Conservation (phyloP, 2,888 invertebrate species). For the Ptychoptera albimana region DNA sequence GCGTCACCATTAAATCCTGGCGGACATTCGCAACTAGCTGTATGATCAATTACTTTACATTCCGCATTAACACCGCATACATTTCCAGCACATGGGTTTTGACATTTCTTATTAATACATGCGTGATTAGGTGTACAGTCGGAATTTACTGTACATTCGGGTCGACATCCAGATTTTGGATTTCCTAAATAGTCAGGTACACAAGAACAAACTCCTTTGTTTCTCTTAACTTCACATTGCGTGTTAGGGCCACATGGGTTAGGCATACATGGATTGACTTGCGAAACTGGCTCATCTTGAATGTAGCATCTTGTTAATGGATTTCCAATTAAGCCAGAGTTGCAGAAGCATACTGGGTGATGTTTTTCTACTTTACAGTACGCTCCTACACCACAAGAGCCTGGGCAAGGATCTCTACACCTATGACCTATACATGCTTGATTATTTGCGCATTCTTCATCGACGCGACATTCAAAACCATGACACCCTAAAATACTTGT, state of each 20-base stretch:
- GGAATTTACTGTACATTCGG: constrained; percentile 69
- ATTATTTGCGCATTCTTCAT: constrained; percentile 56
- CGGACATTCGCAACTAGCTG: constrained; percentile 65
- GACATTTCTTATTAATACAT: constrained; percentile 59
- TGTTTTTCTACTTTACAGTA: constrained; percentile 61
- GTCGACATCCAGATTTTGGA: constrained; percentile 57
- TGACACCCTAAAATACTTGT: constrained; percentile 53
- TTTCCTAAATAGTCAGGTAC: constrained; percentile 61
- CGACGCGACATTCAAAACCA: constrained; percentile 64
- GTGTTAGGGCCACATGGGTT: constrained; percentile 67
- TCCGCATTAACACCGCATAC: constrained; percentile 68
- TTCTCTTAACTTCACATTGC: constrained; percentile 51
- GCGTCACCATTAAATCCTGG: constrained; percentile 68
- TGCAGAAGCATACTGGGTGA: constrained; percentile 64
- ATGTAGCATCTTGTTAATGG: constrained; percentile 57
- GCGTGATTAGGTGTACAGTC: constrained; percentile 60
- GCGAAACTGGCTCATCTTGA: constrained; percentile 35
- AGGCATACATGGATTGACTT: constrained; percentile 52
- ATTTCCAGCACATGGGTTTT: constrained; percentile 54
- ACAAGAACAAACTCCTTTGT: constrained; percentile 62
- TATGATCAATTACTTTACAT: constrained; percentile 65
- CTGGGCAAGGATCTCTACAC: constrained; percentile 69
- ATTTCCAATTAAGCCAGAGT: constrained; percentile 56
- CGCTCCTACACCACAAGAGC: constrained; percentile 61
- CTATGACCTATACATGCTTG: constrained; percentile 65